Base-by-base conservation (phyloP, 1,140 invertebrate genomes). In the Bombus picipes region DNA sequence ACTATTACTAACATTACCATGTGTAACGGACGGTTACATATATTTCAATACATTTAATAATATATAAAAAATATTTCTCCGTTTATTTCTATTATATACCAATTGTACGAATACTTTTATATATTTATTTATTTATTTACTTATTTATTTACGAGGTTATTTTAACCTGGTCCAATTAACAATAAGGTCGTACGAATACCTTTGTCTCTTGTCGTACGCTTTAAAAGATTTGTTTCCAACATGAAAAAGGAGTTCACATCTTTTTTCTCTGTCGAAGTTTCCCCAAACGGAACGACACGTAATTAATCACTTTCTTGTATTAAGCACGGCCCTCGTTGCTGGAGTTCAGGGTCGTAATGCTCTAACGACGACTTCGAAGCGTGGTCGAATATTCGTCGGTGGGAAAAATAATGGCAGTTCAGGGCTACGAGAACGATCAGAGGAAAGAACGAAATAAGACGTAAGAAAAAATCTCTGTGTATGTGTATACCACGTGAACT, bases 401-500 rank as follows among this genome's bases (percentile, higher is more conserved):
- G 32, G 25, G 8, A 25, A 76, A n/a, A 70, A 37, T 6, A 34
- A 43, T 70, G 47, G n/a, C 81, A 28, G 62, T 83, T 76, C 81
- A 77, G 73, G 34, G 43, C 32, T 18, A n/a, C 18, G 18, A 8
- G n/a, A 57, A 53, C 28, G 37, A 37, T 34, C 18, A 22, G 32
- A 41, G 9, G 10, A 53, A 70, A 77, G 34, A 37, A 59, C 3
- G 32, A 72, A 43, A 47, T 88, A 89, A 78, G 34, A 88, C 12
- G 74, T 89, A 85, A 83, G 59, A 39, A 22, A 15, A 28, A 80
- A 88, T 34, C 47, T 22, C 47, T 77, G 47, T 86, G 59, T 83
- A 59, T 86, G 80, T 78, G 57, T 86, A 75, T 66, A 74, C 57
- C 75, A 83, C 75, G 37, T 76, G 83, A 82, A 80, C 79, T 65